Evolutionary conservation across 2,797 vertebrate species (phyloP), one percentile per base, ranked within the genome.

Genomic region (Nannoperca australis): DNA sequence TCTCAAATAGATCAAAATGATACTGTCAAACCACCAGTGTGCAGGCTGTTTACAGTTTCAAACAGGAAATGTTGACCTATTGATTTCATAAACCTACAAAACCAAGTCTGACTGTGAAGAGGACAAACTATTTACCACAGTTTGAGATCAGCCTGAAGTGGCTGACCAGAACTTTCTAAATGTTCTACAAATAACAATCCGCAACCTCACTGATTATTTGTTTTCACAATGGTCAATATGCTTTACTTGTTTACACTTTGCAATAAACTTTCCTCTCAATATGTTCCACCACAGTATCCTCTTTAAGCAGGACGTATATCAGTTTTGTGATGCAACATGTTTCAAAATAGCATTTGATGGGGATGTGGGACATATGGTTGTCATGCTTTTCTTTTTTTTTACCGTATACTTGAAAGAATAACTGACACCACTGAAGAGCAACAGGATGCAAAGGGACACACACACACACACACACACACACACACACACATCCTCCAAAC

Each of bases 41-140:
- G 54, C 42, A 47, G 61, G 64, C n/a, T 84, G 64, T 78, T 81
- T 83, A 76, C 61, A 67, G 65, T 73, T 44, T 55, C 32, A 70
- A 61, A 64, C 68, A 72, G 75, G 79, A 80, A 82, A 73, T 50
- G 9, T 42, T 74, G 34, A 64, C 36, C 32, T 49, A 40, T 32
- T 76, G 1, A 36, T 76, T 73, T 76, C 51, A 59, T 58, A 55
- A 77, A 76, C 27, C 60, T 30, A 15, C n/a, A 69, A 49, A 78
- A 49, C 24, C 42, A 63, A 40, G 22, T 68, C 2, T 55, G 50
- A 74, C 15, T 38, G 60, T 61, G 24, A 72, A 59, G 53, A 81
- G 42, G 22, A 64, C 0, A 2, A 78, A 49, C 44, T 27, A 42
- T 53, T 76, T 44, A 44, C 18, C 18, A 54, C 54, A 65, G 32